These are phyloP conservation scores for Hemicordylus capensis DNA, from an alignment of 2,113 vertebrate species.

Conservation along the genomic window DNA sequence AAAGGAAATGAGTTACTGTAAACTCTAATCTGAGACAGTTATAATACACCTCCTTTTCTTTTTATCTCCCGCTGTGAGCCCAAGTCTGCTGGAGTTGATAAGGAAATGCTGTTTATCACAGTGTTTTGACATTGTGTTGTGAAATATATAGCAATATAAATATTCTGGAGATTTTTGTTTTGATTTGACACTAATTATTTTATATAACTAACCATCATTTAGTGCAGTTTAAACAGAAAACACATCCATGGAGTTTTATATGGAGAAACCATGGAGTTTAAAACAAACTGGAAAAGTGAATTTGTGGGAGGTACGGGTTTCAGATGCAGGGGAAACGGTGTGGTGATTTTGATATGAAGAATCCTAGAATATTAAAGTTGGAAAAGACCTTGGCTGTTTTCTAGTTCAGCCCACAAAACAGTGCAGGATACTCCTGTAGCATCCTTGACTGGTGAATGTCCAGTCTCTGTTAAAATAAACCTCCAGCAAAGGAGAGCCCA, in stretches of 20 bases:
- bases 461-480: too few relatives aligned
- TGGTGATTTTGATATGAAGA: not conserved
- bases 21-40: slow-evolving; percentile 41
- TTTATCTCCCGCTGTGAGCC: slow-evolving; percentile 28
- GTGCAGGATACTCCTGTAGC: too few relatives aligned
- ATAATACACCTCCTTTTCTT: slow-evolving; percentile 45
- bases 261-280: too few relatives aligned
- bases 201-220: slow-evolving; percentile 53
- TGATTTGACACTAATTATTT: slow-evolving; percentile 33
- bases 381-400: too few relatives aligned
- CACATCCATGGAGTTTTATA: too few relatives aligned
- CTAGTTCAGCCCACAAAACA: too few relatives aligned
- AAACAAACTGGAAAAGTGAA: not conserved
- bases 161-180: slow-evolving; percentile 32
- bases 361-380: too few relatives aligned
- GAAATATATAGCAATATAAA: slow-evolving; percentile 43
- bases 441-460: too few relatives aligned
- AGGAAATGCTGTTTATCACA: slow-evolving; percentile 67
- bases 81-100: slow-evolving; percentile 61
- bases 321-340: not conserved
- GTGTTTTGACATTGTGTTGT: slow-evolving; percentile 61
- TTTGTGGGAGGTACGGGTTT: not conserved
- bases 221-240: slow-evolving; percentile 40
- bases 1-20: not conserved
- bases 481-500: too few relatives aligned